Evolutionary conservation across 2,888 invertebrate species (phyloP).

Genomic region (Perithous albicinctus): DNA sequence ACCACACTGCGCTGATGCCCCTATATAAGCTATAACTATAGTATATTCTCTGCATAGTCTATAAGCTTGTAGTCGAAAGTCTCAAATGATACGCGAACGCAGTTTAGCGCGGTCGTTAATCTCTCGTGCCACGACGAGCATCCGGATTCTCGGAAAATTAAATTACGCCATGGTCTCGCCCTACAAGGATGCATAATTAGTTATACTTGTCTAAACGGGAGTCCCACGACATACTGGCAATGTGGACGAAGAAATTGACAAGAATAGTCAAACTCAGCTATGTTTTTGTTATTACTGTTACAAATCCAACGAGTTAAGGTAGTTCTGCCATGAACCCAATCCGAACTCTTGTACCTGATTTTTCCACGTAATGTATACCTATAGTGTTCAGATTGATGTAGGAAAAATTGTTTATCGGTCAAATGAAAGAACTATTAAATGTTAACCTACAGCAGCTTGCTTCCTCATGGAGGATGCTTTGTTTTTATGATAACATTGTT

Average conservation of each 20-base stretch:
- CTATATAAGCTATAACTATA: not conserved
- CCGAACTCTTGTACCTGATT: too few relatives aligned
- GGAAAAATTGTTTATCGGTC: too few relatives aligned
- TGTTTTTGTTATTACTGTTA: not conserved
- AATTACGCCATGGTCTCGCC: slow-evolving; percentile 72
- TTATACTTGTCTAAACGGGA: slow-evolving; percentile 40
- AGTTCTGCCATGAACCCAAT: too few relatives aligned
- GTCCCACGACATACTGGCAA: slow-evolving; percentile 10
- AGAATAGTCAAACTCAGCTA: not conserved
- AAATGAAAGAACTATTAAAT: too few relatives aligned
- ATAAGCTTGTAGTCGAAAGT: slow-evolving; percentile 62
- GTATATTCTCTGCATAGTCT: slow-evolving; percentile 33
- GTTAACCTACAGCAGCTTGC: too few relatives aligned
- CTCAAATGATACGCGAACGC: slow-evolving; percentile 59
- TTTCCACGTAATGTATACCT: too few relatives aligned
- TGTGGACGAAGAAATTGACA: slow-evolving; percentile 46
- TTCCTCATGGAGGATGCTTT: too few relatives aligned
- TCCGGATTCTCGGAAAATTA: slow-evolving; percentile 71
- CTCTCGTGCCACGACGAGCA: slow-evolving; percentile 44
- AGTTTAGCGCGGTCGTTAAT: slow-evolving; percentile 66
- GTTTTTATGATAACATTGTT: too few relatives aligned
- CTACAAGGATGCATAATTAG: slow-evolving; percentile 68
- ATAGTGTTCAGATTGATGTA: too few relatives aligned
- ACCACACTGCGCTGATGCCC: slow-evolving; percentile 14
- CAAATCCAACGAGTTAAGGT: too few relatives aligned